Base-by-base conservation (phyloP, 1,140 invertebrate genomes). In the Anoplophora glabripennis region DNA sequence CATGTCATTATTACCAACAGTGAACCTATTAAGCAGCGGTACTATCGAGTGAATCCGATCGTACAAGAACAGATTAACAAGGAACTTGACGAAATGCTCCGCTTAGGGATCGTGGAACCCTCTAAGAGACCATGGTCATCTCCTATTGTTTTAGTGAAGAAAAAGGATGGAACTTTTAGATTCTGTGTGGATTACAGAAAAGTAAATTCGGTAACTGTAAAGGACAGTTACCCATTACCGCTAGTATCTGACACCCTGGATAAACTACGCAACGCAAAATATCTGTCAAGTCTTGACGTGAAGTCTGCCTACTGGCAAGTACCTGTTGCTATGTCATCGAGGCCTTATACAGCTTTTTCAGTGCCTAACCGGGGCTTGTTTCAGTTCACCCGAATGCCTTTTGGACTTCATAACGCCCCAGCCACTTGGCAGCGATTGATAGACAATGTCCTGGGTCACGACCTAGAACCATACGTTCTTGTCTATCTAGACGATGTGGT, bases 311-410 rank as follows among this genome's bases (percentile, higher is more conserved):
- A 65, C 60, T 76, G 75, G 75, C 78, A 78, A 52, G 60, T 81
- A 3, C 47, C 47, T 28, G 47, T 82, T 9, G 45, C 69, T 7
- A 9, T 53, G 8, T 53, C 65, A 3, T 71, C 73, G 47, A 69
- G 57, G 7, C 37, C 68, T 21, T 75, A 76, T 49, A 79, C 79
- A 0, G 78, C 77, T 0, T 79, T 80, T 7, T 3, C 40, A 3
- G 40, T 41, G 15, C 15, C 40, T 12, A 17, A 41, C 7, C n/a
- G 40, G 15, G 40, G 40, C 7, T 12, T 41, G 7, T 41, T 41
- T 7, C 40, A 41, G 15, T 41, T 41, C 15, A 12, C 2, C 2
- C 40, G 40, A 7, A 41, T 41, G 40, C 40, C 40, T 3, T 41
- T 41, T 41, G 40, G 40, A 12, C 40, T 41, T 41, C 15, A 12